Evolutionary conservation across 2,888 invertebrate genomes (phyloP).

Genomic region (Coremacera marginata): DNA sequence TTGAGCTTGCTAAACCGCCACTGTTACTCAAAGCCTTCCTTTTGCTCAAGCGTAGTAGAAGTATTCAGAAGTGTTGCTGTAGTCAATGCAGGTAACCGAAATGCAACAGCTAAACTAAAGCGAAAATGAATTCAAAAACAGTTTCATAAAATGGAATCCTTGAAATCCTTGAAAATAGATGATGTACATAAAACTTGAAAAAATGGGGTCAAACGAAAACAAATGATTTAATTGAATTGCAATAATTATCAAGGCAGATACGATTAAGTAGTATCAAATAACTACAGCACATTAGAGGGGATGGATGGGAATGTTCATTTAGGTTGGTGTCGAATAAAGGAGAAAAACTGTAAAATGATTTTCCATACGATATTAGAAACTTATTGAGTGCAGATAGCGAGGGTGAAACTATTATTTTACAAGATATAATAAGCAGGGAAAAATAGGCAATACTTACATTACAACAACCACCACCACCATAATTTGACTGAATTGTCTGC

Average conservation of each 20-base stretch:
- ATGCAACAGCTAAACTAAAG: no score
- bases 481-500: no score
- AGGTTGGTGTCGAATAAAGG: neutral
- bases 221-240: neutral
- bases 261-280: conserved; percentile 18
- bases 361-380: neutral
- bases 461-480: no score
- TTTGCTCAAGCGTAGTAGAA: neutral
- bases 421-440: no score
- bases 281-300: neutral
- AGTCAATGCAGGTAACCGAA: neutral
- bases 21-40: neutral
- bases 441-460: no score
- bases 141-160: neutral
- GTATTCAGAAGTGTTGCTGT: neutral
- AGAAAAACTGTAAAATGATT: neutral
- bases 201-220: neutral
- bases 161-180: no score
- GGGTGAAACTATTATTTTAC: no score
- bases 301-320: neutral
- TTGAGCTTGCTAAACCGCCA: no score
- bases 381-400: no score
- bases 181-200: no score
- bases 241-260: neutral
- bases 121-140: neutral